Evolutionary conservation across 2,888 invertebrate species (phyloP).

Genomic region (Dynastes hyllus): DNA sequence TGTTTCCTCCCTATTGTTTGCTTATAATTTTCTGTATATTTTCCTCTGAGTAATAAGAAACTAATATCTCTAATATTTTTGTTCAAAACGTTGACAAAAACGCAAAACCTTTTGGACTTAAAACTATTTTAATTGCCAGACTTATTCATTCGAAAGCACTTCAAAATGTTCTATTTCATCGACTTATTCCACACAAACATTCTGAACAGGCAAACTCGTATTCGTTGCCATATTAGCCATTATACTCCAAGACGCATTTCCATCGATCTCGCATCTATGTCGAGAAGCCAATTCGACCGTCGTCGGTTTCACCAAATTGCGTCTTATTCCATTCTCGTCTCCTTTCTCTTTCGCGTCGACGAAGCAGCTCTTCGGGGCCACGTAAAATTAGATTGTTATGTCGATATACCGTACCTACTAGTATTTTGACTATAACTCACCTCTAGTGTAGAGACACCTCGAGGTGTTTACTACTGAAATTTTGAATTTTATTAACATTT

Average conservation of each 20-base stretch:
- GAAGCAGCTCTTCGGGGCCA: background rate
- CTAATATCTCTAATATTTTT: too few species aligned
- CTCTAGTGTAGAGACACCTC: background rate
- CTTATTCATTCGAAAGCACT: too few species aligned
- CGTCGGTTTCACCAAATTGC: background rate
- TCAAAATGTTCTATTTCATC: too few species aligned
- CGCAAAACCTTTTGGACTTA: too few species aligned
- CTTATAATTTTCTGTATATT: too few species aligned
- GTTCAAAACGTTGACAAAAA: too few species aligned
- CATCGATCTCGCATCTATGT: constrained; percentile 6
- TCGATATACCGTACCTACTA: constrained; percentile 16
- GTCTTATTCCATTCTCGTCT: constrained; percentile 2
- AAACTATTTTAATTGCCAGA: too few species aligned
- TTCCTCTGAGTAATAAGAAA: too few species aligned
- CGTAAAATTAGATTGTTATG: constrained; percentile 14
- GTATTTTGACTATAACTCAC: background rate
- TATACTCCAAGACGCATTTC: background rate
- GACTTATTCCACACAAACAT: too few species aligned
- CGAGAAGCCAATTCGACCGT: background rate
- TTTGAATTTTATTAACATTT: constrained; percentile 3
- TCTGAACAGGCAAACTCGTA: too few species aligned
- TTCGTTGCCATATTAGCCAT: background rate
- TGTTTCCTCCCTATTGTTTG: too few species aligned
- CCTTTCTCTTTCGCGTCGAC: background rate
- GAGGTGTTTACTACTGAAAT: constrained; percentile 6